These are phyloP conservation scores for Ptychobarbus kaznakovi DNA, from an alignment of 2,797 vertebrate genomes.

Conservation along the genomic window DNA sequence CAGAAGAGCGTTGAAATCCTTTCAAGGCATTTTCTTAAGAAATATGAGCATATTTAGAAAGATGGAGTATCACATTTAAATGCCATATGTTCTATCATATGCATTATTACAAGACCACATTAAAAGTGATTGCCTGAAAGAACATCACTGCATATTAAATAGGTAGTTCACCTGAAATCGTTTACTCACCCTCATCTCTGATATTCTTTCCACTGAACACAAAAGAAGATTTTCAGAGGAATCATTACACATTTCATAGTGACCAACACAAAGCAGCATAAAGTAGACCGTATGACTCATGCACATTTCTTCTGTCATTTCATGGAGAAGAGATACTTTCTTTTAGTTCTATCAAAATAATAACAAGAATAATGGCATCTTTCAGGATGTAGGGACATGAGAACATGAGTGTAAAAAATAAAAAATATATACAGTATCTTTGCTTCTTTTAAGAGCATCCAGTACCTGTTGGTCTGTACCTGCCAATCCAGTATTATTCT, in stretches of 20 bases:
- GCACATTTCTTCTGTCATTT: neutral
- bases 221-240: neutral
- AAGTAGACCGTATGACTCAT: neutral
- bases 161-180: neutral
- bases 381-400: neutral
- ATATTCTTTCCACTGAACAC: neutral
- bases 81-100: constrained; percentile 1
- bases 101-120: neutral
- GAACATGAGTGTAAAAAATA: neutral
- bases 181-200: neutral
- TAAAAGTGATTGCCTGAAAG: constrained; percentile 1
- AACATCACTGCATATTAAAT: neutral
- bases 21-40: constrained; percentile 3
- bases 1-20: neutral
- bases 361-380: neutral
- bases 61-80: neutral
- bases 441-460: neutral
- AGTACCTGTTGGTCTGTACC: neutral
- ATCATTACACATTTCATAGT: neutral
- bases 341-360: neutral
- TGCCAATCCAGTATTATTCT: neutral
- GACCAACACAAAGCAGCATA: neutral
- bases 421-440: neutral
- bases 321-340: neutral
- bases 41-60: constrained; percentile 33